phyloP scores from a whole-genome alignment of 2,888 invertebrate species.

The Dendrolimus pini region DNA sequence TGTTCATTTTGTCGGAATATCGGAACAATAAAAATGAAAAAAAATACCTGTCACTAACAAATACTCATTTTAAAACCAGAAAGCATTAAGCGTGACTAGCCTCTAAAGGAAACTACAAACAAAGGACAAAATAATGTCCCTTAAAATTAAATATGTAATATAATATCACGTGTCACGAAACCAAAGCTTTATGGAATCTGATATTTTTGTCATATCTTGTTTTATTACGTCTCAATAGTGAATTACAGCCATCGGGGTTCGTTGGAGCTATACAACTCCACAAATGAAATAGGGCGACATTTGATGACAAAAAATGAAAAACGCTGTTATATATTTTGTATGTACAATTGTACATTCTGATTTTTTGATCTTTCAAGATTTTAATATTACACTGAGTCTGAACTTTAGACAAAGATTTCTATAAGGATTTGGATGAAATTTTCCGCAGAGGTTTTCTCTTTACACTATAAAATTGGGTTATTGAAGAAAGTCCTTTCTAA shows the following conservation, averaged over 20 bases:
- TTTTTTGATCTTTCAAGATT: no score
- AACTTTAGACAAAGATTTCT: no score
- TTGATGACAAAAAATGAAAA: constrained; percentile 1
- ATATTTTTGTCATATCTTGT: constrained; percentile 77
- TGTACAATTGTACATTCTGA: no score
- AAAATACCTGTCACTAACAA: constrained; percentile 1
- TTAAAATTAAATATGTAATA: constrained; percentile 43
- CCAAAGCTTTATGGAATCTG: constrained; percentile 75
- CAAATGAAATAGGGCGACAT: constrained; percentile 6
- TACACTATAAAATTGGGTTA: no score
- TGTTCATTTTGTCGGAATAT: no score
- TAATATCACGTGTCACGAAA: constrained; percentile 73
- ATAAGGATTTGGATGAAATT: no score
- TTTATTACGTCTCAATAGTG: constrained; percentile 68
- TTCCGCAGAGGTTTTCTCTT: no score
- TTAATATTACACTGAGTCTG: no score
- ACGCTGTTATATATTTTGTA: no score
- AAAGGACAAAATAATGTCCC: constrained; percentile 65
- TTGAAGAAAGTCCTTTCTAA: no score
- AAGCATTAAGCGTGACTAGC: constrained; percentile 34
- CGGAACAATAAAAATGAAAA: neutral
- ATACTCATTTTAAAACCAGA: constrained; percentile 16
- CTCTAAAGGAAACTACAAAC: constrained; percentile 48
- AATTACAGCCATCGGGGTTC: constrained; percentile 44
- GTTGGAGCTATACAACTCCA: constrained; percentile 46